Conservation (phyloP, 2,888 invertebrate genomes). For the Habroteleia sp. region DNA sequence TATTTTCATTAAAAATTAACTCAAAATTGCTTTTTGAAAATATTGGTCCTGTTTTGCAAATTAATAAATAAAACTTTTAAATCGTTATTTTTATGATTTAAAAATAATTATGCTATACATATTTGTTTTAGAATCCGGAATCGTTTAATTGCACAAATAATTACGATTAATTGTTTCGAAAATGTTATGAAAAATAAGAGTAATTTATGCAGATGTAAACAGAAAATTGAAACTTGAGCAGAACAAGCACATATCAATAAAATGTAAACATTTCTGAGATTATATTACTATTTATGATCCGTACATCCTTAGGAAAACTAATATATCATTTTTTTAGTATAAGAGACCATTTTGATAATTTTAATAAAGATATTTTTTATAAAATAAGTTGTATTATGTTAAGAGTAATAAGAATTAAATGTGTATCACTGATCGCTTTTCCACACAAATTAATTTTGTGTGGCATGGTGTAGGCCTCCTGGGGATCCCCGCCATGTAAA, state of each 20-base stretch:
- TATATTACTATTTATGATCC: constrained; percentile 28
- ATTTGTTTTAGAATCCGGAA: constrained; percentile 50
- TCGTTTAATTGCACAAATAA: constrained; percentile 16
- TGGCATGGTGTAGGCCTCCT: constrained; percentile 81
- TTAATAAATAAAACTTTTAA: too few species aligned
- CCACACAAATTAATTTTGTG: constrained; percentile 63
- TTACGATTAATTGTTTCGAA: constrained; percentile 10
- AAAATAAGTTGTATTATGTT: constrained; percentile 2
- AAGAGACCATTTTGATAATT: constrained; percentile 23
- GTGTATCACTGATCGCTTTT: constrained; percentile 30
- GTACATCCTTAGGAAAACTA: constrained; percentile 24
- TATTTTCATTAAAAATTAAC: too few species aligned
- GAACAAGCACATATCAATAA: constrained; percentile 45
- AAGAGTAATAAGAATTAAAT: constrained; percentile 28
- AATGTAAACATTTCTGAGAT: neutral
- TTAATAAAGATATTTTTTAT: constrained; percentile 21
- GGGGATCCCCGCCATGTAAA: constrained; percentile 81
- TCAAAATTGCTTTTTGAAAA: too few species aligned
- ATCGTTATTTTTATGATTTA: too few species aligned
- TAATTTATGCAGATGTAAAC: constrained; percentile 52
- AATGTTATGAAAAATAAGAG: constrained; percentile 8
- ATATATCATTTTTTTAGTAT: constrained; percentile 18
- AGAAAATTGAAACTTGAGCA: constrained; percentile 50
- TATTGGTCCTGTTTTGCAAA: too few species aligned
- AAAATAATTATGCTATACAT: constrained; percentile 39